Base-by-base conservation (phyloP, 2,113 vertebrate genomes). In the Murina feae region DNA sequence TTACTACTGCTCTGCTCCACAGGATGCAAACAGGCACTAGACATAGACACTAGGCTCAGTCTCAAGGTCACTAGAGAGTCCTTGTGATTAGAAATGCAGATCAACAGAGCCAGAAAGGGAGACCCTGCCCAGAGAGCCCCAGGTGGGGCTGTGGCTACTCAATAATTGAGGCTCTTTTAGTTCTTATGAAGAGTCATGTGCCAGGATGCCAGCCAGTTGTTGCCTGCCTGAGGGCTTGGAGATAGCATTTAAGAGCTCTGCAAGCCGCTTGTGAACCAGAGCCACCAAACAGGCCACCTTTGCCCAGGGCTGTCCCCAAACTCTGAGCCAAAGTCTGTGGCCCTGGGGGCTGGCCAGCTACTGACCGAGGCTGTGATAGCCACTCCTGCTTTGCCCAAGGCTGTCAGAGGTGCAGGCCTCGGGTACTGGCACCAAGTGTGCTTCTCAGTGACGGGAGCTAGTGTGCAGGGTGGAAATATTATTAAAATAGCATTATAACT, bases 11-110 rank as follows among this genome's bases (percentile, higher is more conserved):
- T 71, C 25, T 28, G 89, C 79, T 49, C 79, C 7, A 28, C 0
- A 1, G 6, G 42, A 4, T 17, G 17, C 5, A 68, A 21, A 35
- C 4, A 20, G 66, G 25, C 35, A 30, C 23, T 30, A 12, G 53
- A 32, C 9, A 5, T 13, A 32, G 69, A 10, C 2, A 10, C 60
- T 32, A 18, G 35, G 28, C 28, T 20, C 18, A 0, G 9, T 4
- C 25, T 82, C 68, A 51, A 39, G 39, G 35, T 42, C 68, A 49
- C 35, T 1, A 32, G 30, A 32, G 87, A 35, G 53, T 58, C 63
- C 76, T 49, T n/a, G 49, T 32, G 68, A 58, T 35, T 42, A 23
- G 63, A 82, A 79, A 72, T 20, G 9, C 16, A 35, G 17, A 9
- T 30, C 30, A 71, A 79, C 55, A 30, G 12, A 47, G 55, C 21